Base-by-base conservation (phyloP, 2,888 invertebrate species). In the Helleia helle region DNA sequence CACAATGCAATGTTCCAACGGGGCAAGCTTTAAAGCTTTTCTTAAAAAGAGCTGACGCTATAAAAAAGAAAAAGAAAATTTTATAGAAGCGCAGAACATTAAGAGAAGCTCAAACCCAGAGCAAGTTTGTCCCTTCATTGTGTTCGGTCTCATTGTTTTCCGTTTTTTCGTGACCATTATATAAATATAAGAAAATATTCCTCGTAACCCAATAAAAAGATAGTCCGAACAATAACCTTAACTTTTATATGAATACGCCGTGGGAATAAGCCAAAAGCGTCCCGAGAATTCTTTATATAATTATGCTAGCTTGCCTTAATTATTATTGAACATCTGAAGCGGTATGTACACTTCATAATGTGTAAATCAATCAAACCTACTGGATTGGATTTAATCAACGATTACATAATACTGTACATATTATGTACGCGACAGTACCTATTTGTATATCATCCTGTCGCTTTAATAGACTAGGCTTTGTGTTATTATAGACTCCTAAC, bases 101-200 rank as follows among this genome's bases (percentile, higher is more conserved):
- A 46, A 46, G 39, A 41, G 41, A 38, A 47, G 42, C 40, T 26
- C 38, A 34, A 37, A 34, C 41, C 30, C 26, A 34, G 36, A 41
- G 38, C 43, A 47, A 47, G 50, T 53, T 54, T 50, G 48, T 45
- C 54, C 55, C 52, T 57, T 59, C 57, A 58, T 63, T 60, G 58
- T 63, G 59, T 65, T 65, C 59, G 59, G 62, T 64, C 57, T 61
- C 59, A 65, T 66, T 67, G 66, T 67, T 66, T 65, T 58, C 14
- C 11, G 15, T 31, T 25, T 26, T 22, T 22, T 34, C 22, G 34
- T 18, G 18, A 22, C 34, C 34, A 12, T 34, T 34, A 22, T 18
- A 22, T 18, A 22, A 34, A 34, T 8, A 34, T 7, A 18, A 34
- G 22, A 34, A 34, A 22, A 34, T 22, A 29, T 13, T 13, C 6